Base-by-base conservation (phyloP, 2,888 invertebrate genomes). In the Melanostoma scalare region DNA sequence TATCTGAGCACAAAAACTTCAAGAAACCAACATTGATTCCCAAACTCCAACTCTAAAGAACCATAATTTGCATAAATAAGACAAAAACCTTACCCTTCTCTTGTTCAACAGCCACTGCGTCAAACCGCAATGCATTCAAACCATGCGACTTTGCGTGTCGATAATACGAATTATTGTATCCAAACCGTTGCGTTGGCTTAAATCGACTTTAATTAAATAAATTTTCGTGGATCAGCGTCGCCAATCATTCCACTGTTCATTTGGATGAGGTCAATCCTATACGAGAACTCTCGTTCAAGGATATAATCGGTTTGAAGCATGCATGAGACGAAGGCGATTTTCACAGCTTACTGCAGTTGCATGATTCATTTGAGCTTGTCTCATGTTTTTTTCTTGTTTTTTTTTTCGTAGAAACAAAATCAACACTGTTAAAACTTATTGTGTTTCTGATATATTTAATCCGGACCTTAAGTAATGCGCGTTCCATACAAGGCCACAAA, bases 161-260 rank as follows among this genome's bases (percentile, higher is more conserved):
- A 75, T 84, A 84, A 84, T 84, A 74, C 74, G 84, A 84, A 78
- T 79, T 79, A 84, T 79, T 84, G 74, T 68, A 63, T 50, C 46
- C 65, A 50, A 63, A 63, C 50, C 56, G 56, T 56, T 55, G 36
- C 31, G 71, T 77, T 75, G 38, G 60, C 48, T 55, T 81, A 53
- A 78, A 82, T 82, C 73, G 82, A 69, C 73, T 73, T 81, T 73
- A 82, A 82, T 82, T 82, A 82, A 82, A 82, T 73, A 77, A 82
- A 82, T 82, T 73, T 77, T 40, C 61, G 73, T 73, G 78, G 68
- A 68, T 82, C 72, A 50, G 31, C 63, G 81, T 77, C 81, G 72
- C 77, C 77, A 77, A 73, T 82, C 71, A 72, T 68, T 67, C 55
- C 53, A 33, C 42, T 20, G 42, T 77, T 35, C 31, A 33, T 30